Conservation (phyloP, 2,888 invertebrate species). For the Merodon equestris region DNA sequence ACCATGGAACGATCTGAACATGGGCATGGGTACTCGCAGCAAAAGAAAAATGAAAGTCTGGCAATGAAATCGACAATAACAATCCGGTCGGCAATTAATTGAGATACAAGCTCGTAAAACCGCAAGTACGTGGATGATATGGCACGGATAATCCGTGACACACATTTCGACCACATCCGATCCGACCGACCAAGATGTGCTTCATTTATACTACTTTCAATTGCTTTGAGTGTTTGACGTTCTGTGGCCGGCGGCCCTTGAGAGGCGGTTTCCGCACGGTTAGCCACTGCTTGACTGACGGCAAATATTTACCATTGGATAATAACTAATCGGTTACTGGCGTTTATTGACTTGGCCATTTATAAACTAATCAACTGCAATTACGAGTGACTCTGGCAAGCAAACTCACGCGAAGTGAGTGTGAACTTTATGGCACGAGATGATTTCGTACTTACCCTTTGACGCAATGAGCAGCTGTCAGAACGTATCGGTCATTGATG, state of each 20-base stretch:
- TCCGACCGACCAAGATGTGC: background rate
- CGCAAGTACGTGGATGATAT: background rate
- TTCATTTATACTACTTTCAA: slow-evolving; percentile 9
- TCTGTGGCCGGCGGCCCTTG: slow-evolving; percentile 2
- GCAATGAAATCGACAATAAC: slow-evolving; percentile 15
- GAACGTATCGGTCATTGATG: slow-evolving; percentile 91
- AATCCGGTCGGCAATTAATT: slow-evolving; percentile 8
- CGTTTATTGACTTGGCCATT: slow-evolving; percentile 42
- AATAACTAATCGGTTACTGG: slow-evolving; percentile 15
- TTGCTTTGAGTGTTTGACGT: slow-evolving; percentile 4
- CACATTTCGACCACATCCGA: background rate
- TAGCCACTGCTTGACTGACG: no score
- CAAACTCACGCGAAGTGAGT: background rate
- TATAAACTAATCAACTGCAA: slow-evolving; percentile 29
- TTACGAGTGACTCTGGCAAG: slow-evolving; percentile 14
- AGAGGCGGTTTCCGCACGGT: no score
- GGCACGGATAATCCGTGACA: no score
- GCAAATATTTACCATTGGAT: slow-evolving; percentile 32
- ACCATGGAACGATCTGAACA: slow-evolving; percentile 1
- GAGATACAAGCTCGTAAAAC: slow-evolving; percentile 14
- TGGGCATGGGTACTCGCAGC: slow-evolving; percentile 10
- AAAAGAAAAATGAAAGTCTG: slow-evolving; percentile 49
- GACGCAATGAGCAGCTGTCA: slow-evolving; percentile 94
- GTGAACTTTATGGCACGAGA: slow-evolving; percentile 12
- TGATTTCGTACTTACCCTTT: slow-evolving; percentile 84